phyloP scores from a whole-genome alignment of 2,113 vertebrate species.

The Camelus dromedarius region DNA sequence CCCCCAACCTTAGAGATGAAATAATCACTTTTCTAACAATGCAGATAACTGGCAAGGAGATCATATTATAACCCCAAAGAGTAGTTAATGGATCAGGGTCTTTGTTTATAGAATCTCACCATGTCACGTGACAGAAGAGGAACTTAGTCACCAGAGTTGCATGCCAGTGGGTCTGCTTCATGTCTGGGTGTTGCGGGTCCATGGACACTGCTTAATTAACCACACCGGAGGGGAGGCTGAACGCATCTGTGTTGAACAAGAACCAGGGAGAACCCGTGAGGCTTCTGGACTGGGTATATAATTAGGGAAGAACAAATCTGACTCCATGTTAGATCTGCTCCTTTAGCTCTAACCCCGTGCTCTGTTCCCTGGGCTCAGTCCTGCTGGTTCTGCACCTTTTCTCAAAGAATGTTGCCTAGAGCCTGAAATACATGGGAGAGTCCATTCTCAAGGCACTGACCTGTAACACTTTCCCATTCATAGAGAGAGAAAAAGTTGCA shows the following conservation, averaged over 20 bases:
- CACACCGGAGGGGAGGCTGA: accelerated
- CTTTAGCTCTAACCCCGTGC: too few relatives aligned
- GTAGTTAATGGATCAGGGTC: neutral
- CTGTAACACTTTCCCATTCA: too few relatives aligned
- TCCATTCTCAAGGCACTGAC: too few relatives aligned
- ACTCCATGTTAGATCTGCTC: too few relatives aligned
- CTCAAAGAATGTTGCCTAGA: too few relatives aligned
- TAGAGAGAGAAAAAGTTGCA: too few relatives aligned
- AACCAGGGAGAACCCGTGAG: accelerated
- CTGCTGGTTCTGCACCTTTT: too few relatives aligned
- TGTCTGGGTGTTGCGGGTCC: neutral
- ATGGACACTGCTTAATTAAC: accelerated
- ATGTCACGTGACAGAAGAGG: neutral
- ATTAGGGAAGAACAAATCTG: too few relatives aligned
- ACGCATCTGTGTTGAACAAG: accelerated
- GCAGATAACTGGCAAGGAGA: slow-evolving; percentile 12
- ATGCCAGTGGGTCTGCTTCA: neutral
- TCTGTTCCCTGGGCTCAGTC: too few relatives aligned
- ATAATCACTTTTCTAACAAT: neutral
- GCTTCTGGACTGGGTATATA: neutral
- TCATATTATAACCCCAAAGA: neutral
- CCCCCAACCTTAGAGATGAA: neutral
- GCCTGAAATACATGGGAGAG: too few relatives aligned
- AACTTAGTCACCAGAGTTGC: neutral
- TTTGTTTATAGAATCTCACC: neutral